Conservation (phyloP, 1,140 invertebrate genomes). For the Lithobius niger region DNA sequence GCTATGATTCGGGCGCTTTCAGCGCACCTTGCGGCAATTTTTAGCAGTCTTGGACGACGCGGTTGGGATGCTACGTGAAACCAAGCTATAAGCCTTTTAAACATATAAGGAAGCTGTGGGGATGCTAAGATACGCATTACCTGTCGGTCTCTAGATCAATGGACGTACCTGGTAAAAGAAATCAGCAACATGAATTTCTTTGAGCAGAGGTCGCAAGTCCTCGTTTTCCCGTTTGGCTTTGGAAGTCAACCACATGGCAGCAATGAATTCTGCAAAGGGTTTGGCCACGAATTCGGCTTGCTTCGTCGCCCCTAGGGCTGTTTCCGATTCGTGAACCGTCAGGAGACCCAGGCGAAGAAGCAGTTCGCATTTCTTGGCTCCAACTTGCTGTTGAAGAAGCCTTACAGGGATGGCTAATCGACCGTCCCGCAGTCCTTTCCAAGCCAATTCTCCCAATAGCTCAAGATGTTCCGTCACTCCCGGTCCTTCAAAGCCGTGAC, state of each 20-base stretch:
- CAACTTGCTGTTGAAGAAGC: background rate
- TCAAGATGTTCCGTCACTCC: background rate
- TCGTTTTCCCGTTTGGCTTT: background rate
- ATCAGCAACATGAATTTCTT: slow-evolving; percentile 7
- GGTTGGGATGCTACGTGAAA: no score
- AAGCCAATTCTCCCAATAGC: background rate
- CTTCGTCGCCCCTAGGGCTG: background rate
- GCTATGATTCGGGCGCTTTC: no score
- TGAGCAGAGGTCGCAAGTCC: background rate
- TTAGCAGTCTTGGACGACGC: no score
- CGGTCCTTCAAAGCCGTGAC: background rate
- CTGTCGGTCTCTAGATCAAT: no score
- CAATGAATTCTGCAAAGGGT: background rate
- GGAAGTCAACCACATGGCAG: slow-evolving; percentile 2
- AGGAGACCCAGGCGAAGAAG: background rate
- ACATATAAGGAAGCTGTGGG: no score
- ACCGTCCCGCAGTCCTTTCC: background rate
- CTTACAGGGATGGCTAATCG: background rate
- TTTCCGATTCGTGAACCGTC: background rate
- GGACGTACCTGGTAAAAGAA: slow-evolving; percentile 6
- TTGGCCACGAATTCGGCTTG: slow-evolving; percentile 2
- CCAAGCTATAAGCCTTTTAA: no score
- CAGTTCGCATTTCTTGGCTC: background rate
- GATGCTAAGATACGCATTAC: no score
- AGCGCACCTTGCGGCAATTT: no score